phyloP scores from a whole-genome alignment of 2,113 vertebrate species.

The Atractosteus spatula region DNA sequence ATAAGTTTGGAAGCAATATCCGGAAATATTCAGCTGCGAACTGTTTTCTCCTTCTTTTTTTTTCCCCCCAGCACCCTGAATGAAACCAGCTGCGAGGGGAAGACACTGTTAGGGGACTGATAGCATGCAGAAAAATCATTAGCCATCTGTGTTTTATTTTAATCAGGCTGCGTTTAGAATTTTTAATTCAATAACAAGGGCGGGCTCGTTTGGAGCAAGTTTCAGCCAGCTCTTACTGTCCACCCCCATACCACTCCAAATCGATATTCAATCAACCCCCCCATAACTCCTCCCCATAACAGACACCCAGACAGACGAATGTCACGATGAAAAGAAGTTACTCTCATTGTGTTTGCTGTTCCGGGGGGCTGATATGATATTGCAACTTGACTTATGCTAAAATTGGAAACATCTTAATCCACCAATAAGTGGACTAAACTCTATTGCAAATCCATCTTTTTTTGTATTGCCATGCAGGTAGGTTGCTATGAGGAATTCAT shows the following conservation, averaged over 20 bases:
- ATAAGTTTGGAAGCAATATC: not conserved
- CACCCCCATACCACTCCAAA: no score
- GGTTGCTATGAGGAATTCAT: no score
- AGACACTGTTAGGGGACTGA: conserved; percentile 48
- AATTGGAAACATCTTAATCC: no score
- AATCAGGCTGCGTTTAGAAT: conserved; percentile 39
- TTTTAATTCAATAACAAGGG: conserved; percentile 11
- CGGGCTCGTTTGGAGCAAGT: not conserved
- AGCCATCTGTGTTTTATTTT: conserved; percentile 52
- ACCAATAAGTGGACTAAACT: no score
- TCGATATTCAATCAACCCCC: not conserved
- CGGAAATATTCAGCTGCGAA: conserved; percentile 60
- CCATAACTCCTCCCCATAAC: not conserved
- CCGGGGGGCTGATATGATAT: no score
- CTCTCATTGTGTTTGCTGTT: no score
- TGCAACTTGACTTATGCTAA: no score
- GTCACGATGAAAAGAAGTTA: no score
- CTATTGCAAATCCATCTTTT: no score
- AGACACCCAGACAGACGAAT: no score
- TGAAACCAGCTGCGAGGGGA: conserved; percentile 57
- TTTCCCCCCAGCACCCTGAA: conserved; percentile 21
- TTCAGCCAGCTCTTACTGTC: not conserved
- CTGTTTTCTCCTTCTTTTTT: conserved; percentile 41
- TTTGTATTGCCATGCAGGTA: no score
- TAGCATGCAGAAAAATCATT: conserved; percentile 51